Percentiles rank a stretch among this genome's conserved stretches.
phyloP scores from a whole-genome alignment of 1,140 invertebrate species.

The Drosophila ambigua region DNA sequence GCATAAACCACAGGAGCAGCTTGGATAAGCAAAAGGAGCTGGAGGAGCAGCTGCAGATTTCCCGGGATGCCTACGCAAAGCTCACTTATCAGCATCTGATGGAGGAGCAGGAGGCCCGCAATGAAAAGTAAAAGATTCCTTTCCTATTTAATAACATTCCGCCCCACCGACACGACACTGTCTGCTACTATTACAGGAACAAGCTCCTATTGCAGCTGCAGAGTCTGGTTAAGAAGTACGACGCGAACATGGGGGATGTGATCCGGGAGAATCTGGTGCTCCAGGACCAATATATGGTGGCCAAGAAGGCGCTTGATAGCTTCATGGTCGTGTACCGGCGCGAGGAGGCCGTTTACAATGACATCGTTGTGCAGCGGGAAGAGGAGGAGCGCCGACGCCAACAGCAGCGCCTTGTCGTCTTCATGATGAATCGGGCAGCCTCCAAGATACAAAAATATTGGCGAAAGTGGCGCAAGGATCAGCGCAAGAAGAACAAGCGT shows the following conservation, averaged over 20 bases:
- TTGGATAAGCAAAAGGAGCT: constrained; percentile 53
- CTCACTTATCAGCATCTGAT: constrained; percentile 26
- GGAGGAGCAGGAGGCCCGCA: constrained; percentile 42
- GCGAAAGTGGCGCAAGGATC: constrained; percentile 65
- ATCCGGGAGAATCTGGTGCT: constrained; percentile 51
- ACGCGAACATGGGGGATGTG: constrained; percentile 40
- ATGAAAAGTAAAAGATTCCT: constrained; percentile 46
- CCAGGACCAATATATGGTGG: constrained; percentile 48
- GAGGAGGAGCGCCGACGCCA: constrained; percentile 56
- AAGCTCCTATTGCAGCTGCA: constrained; percentile 58
- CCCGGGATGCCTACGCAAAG: constrained; percentile 21
- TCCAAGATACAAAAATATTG: constrained; percentile 64
- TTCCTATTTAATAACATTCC: not conserved
- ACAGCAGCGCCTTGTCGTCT: constrained; percentile 55
- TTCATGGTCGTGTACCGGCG: constrained; percentile 55
- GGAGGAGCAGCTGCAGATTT: constrained; percentile 42
- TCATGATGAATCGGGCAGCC: constrained; percentile 74
- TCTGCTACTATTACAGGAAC: constrained; percentile 26
- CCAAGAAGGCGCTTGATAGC: constrained; percentile 49
- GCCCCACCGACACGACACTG: no score
- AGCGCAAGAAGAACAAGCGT: constrained; percentile 39
- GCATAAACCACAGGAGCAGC: constrained; percentile 40
- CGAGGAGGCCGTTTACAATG: constrained; percentile 58
- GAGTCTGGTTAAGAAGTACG: constrained; percentile 46
- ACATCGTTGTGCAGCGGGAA: constrained; percentile 56